A percentile compares a stretch with the other conserved stretches of the same genome.
Evolutionary conservation across 2,888 invertebrate species (phyloP).

Genomic region (Bimastos eiseni): DNA sequence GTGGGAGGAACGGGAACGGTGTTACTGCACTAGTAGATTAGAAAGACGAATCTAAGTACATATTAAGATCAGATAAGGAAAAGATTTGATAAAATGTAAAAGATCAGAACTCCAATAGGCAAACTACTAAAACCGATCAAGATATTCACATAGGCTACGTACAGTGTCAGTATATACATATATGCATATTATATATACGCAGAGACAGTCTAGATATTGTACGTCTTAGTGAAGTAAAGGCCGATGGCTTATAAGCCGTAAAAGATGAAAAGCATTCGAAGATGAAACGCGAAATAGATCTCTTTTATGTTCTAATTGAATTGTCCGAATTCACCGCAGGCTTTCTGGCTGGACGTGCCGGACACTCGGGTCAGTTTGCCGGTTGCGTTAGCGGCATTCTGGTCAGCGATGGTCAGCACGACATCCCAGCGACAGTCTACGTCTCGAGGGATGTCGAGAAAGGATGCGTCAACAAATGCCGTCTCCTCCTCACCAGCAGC

Average conservation of each 20-base stretch:
- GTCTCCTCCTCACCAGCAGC: not conserved
- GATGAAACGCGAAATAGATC: not conserved
- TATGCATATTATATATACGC: no score
- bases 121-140: not conserved
- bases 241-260: conserved; percentile 26
- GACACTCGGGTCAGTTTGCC: conserved; percentile 14
- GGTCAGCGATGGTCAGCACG: not conserved
- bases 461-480: conserved; percentile 19
- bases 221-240: conserved; percentile 38
- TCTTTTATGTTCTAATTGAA: not conserved
- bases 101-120: not conserved
- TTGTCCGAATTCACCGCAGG: not conserved
- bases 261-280: not conserved
- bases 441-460: conserved; percentile 17
- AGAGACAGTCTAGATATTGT: not conserved
- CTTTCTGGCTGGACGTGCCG: conserved; percentile 21
- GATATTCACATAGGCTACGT: not conserved
- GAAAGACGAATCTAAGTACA: no score
- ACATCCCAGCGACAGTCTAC: conserved; percentile 8
- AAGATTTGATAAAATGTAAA: not conserved
- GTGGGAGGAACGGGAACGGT: not conserved
- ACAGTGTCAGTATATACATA: no score
- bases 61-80: not conserved
- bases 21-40: not conserved
- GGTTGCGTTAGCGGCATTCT: not conserved